Percentiles rank a stretch among this genome's conserved stretches.
These are phyloP conservation scores for Halyomorpha halys DNA, from an alignment of 1,140 invertebrate genomes.

Conservation along the genomic window DNA sequence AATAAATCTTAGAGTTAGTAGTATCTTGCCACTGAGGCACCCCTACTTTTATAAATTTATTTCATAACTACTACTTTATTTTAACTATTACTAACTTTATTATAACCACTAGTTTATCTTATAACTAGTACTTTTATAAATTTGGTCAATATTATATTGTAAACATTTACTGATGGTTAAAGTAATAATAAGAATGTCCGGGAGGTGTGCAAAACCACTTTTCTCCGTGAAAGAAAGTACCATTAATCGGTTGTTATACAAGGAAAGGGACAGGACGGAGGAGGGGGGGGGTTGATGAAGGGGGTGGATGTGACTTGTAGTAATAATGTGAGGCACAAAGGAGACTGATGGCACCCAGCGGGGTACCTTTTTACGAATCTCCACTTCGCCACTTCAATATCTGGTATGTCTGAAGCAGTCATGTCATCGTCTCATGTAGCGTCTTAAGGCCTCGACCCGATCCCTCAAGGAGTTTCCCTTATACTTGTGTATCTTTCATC, in stretches of 20 bases:
- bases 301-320: slow-evolving; percentile 11
- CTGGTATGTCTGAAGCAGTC: slow-evolving; percentile 9
- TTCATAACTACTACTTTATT: no score
- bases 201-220: no score
- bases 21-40: no score
- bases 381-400: slow-evolving; percentile 17
- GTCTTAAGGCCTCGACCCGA: neutral
- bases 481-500: neutral
- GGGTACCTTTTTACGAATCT: slow-evolving; percentile 13
- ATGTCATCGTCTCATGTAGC: slow-evolving; percentile 6
- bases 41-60: no score
- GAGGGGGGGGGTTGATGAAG: neutral
- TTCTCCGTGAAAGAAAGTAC: neutral
- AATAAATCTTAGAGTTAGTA: no score
- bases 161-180: no score
- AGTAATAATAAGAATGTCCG: no score
- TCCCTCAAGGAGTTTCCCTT: neutral
- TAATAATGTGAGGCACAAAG: slow-evolving; percentile 14
- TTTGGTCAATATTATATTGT: no score
- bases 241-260: neutral
- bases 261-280: neutral
- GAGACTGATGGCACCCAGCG: slow-evolving; percentile 12
- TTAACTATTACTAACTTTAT: no score
- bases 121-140: no score
- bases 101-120: no score